Evolutionary conservation across 2,888 invertebrate genomes (phyloP), one percentile per base, ranked within the genome.

Genomic region (Hofmannophila pseudospretella): DNA sequence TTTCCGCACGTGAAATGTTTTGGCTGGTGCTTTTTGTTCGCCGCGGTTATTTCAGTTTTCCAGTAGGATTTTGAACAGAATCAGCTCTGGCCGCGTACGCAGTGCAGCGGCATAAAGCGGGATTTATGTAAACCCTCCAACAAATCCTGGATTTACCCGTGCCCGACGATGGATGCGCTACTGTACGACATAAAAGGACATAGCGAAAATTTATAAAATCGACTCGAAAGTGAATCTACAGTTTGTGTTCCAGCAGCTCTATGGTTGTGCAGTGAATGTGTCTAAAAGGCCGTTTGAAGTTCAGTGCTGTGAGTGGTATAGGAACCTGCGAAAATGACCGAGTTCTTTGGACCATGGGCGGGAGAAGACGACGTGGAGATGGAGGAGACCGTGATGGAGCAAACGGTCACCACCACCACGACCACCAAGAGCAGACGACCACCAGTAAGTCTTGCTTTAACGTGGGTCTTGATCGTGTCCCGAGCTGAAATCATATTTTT

Each of bases 11-110:
- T 85, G 81, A 86, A 86, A 85, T 85, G 82, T 85, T 85, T 85
- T 84, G 86, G 85, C 84, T 76, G 86, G 77, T 82, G 86, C 78
- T 86, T 86, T 85, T 85, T 85, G 86, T 85, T 84, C 81, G 84
- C 73, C 71, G 70, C 73, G 80, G 82, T 81, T 85, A 86, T 86
- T 86, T 86, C 85, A 82, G 86, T 81, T 82, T 85, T 86, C 86
- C 86, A 86, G 86, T 86, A 75, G 81, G 82, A 84, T 82, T 86
- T 84, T 75, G 81, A 71, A 70, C 79, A 82, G 80, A 67, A 82
- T 60, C 81, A 76, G 71, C 74, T 73, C 74, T 78, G 69, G 77
- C 78, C 85, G 85, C 69, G 73, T 80, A 60, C 64, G 51, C 73
- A 61, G 73, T 70, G 74, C 70, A 67, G 66, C 64, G 67, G 58